Percentiles rank a stretch among this genome's conserved stretches.
Conservation (phyloP, 2,888 invertebrate species). For the Drosophila paranaensis region DNA sequence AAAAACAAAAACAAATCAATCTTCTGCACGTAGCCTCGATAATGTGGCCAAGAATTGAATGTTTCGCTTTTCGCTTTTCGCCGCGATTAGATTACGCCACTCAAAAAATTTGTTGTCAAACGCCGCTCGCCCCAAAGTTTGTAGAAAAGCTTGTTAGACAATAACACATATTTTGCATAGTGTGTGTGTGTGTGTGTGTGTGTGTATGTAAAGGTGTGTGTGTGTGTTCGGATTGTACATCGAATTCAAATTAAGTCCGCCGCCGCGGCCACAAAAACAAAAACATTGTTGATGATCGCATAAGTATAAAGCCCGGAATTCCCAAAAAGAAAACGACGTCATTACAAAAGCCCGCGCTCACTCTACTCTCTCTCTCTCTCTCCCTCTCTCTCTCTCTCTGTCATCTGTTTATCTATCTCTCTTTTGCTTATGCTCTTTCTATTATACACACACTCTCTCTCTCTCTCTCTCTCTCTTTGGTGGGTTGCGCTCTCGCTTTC, state of each 20-base stretch:
- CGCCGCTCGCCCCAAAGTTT: constrained; percentile 23
- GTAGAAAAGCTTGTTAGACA: constrained; percentile 39
- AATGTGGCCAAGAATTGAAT: constrained; percentile 39
- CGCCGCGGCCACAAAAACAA: constrained; percentile 53
- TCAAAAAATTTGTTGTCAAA: constrained; percentile 21
- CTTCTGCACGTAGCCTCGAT: constrained; percentile 39
- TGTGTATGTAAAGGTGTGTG: not conserved
- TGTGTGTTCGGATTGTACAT: constrained; percentile 19
- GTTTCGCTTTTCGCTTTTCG: constrained; percentile 13
- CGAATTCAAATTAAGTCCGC: constrained; percentile 65
- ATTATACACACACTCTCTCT: constrained; percentile 5
- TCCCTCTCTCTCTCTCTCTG: constrained; percentile 3
- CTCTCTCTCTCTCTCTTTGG: constrained; percentile 17
- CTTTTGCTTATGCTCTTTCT: constrained; percentile 4
- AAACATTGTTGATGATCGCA: constrained; percentile 69
- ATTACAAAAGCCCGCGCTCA: constrained; percentile 52
- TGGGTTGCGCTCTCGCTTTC: constrained; percentile 68
- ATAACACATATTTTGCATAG: constrained; percentile 14
- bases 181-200: not conserved
- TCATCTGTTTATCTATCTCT: constrained; percentile 12
- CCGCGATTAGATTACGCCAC: constrained; percentile 56
- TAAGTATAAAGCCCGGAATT: constrained; percentile 79
- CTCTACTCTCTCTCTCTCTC: constrained; percentile 2
- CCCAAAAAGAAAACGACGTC: constrained; percentile 72
- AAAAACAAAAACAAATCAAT: constrained; percentile 23